These are phyloP conservation scores for Tetramorium alpestre DNA, from an alignment of 1,140 invertebrate species.

Conservation along the genomic window DNA sequence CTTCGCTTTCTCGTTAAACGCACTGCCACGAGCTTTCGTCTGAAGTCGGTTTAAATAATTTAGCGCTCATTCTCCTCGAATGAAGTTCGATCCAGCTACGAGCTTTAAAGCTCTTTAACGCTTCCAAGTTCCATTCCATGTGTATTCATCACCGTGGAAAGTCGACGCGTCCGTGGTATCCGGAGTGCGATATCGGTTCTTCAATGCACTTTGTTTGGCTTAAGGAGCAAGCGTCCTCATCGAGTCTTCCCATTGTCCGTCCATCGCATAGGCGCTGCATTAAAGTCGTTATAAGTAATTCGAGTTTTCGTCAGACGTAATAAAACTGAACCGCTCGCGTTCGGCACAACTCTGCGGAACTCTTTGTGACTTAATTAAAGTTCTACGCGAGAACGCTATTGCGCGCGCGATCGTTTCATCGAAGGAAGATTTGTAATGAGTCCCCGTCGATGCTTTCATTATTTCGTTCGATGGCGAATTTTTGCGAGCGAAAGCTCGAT, in stretches of 20 bases:
- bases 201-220: slow-evolving; percentile 47
- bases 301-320: slow-evolving; percentile 44
- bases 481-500: slow-evolving; percentile 66
- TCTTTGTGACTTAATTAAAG: slow-evolving; percentile 63
- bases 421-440: slow-evolving; percentile 56
- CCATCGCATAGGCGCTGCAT: not conserved
- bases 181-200: slow-evolving; percentile 11
- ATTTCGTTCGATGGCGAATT: slow-evolving; percentile 46
- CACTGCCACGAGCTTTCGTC: slow-evolving; percentile 9
- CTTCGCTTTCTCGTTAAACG: slow-evolving; percentile 44
- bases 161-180: slow-evolving; percentile 3
- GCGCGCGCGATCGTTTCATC: slow-evolving; percentile 29
- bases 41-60: slow-evolving; percentile 58
- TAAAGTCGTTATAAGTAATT: slow-evolving; percentile 38
- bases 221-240: not conserved
- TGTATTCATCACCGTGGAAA: slow-evolving; percentile 35
- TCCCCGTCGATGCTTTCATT: slow-evolving; percentile 61
- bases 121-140: slow-evolving; percentile 12
- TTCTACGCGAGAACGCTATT: slow-evolving; percentile 20
- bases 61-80: slow-evolving; percentile 43
- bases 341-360: slow-evolving; percentile 8
- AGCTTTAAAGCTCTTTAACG: slow-evolving; percentile 56
- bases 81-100: slow-evolving; percentile 37
- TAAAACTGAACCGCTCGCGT: slow-evolving; percentile 18
- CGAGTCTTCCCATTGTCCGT: not conserved